Percentiles rank a stretch among this genome's conserved stretches.
phyloP scores from a whole-genome alignment of 2,113 vertebrate genomes.

The Podarcis muralis region DNA sequence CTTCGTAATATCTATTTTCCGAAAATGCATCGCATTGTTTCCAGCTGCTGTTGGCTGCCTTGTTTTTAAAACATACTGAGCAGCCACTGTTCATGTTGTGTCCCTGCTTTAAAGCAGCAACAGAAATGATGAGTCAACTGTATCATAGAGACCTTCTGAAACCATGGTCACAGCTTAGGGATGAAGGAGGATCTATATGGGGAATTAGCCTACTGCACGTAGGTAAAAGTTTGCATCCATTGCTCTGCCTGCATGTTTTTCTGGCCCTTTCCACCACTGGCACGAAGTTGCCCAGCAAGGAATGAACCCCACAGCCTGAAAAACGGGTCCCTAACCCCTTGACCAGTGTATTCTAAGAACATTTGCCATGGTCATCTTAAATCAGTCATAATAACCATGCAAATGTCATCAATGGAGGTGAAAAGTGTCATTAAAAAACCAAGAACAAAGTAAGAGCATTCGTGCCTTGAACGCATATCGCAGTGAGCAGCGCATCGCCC shows the following conservation, averaged over 20 bases:
- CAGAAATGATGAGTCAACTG: background rate
- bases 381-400: too few relatives aligned
- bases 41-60: background rate
- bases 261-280: too few relatives aligned
- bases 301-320: too few relatives aligned
- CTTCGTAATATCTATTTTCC: background rate
- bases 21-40: background rate
- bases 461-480: background rate
- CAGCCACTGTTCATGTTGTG: background rate
- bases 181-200: too few relatives aligned
- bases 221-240: too few relatives aligned
- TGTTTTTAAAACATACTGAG: background rate
- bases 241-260: too few relatives aligned
- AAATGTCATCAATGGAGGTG: background rate
- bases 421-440: background rate
- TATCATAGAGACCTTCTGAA: background rate
- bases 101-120: background rate
- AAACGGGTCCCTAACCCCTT: too few relatives aligned
- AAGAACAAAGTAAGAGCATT: background rate
- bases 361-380: too few relatives aligned
- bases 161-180: background rate
- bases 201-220: too few relatives aligned
- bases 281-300: too few relatives aligned
- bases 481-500: background rate
- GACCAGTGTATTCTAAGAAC: too few relatives aligned